Base-by-base conservation (phyloP, 1,140 invertebrate species). In the Polypedilum pembai region DNA sequence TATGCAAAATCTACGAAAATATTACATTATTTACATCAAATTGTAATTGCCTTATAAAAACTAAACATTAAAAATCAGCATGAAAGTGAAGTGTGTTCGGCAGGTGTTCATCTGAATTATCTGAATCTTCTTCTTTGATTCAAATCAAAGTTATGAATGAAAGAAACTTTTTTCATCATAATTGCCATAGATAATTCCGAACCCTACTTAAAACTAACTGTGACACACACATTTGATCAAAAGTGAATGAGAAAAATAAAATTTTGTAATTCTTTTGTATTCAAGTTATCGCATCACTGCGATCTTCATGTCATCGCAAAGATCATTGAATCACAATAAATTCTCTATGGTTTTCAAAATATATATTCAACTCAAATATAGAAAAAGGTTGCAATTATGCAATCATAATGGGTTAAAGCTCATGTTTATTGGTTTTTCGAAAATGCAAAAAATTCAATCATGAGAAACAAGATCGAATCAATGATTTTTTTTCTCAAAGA, bases 161-260 rank as follows among this genome's bases (percentile, higher is more conserved):
- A 56, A 56, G 12, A 56, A 56, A 56, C 45, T 56, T 56, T 56
- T 45, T 56, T 56, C n/a, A n/a, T 56, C 45, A 56, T 56, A 56
- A 56, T 56, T 56, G 45, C 45, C n/a, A n/a, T 56, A 56, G 10
- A 12, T 12, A 15, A 56, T 15, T 33, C 24, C 1, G 45, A 56
- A n/a, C n/a, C n/a, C n/a, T 56, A 56, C 12, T 56, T n/a, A 15
- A n/a, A n/a, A 56, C 45, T 56, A 56, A 56, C 45, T 56, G n/a
- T 56, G 45, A n/a, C 45, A 56, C 12, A 56, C n/a, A 33, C 24
- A 33, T 33, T 33, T 3, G n/a, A 56, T 56, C 45, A 56, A 56
- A 33, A 33, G 24, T 33, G 24, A 33, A 33, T 33, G 24, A 33
- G 24, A 33, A 33, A 33, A 33, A 33, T 33, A 33, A 33, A 33